Evolutionary conservation across 2,888 invertebrate genomes (phyloP).

Genomic region (Leptopilina syphax): DNA sequence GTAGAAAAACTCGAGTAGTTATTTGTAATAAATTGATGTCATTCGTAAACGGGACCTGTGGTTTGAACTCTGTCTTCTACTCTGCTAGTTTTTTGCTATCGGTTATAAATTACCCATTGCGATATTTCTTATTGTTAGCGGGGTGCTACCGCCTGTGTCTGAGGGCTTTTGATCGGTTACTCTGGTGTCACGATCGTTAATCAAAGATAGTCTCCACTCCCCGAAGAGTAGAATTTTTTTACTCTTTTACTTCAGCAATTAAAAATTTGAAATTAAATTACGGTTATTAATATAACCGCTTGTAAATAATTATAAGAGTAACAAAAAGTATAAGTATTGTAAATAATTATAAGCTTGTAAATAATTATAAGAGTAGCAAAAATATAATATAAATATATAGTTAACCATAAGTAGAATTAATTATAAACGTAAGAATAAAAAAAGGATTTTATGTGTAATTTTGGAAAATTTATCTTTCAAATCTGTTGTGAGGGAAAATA

Average conservation of each 20-base stretch:
- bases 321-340: no score
- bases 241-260: no score
- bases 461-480: conserved; percentile 71
- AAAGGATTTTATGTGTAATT: not conserved
- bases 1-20: conserved; percentile 31
- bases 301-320: no score
- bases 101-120: conserved; percentile 75
- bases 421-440: conserved; percentile 34
- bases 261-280: no score
- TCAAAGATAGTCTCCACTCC: conserved; percentile 64
- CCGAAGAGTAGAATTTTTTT: conserved; percentile 7
- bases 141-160: conserved; percentile 71
- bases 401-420: no score
- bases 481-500: conserved; percentile 66
- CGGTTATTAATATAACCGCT: no score
- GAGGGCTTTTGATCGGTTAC: conserved; percentile 72
- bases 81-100: conserved; percentile 69
- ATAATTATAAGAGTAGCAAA: no score
- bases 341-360: no score
- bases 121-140: conserved; percentile 74
- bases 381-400: no score
- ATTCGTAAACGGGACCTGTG: conserved; percentile 68
- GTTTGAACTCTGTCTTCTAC: conserved; percentile 59
- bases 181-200: conserved; percentile 69
- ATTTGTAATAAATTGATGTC: conserved; percentile 70